Evolutionary conservation across 2,888 invertebrate genomes (phyloP).

Genomic region (Ormyrus nitidulus): DNA sequence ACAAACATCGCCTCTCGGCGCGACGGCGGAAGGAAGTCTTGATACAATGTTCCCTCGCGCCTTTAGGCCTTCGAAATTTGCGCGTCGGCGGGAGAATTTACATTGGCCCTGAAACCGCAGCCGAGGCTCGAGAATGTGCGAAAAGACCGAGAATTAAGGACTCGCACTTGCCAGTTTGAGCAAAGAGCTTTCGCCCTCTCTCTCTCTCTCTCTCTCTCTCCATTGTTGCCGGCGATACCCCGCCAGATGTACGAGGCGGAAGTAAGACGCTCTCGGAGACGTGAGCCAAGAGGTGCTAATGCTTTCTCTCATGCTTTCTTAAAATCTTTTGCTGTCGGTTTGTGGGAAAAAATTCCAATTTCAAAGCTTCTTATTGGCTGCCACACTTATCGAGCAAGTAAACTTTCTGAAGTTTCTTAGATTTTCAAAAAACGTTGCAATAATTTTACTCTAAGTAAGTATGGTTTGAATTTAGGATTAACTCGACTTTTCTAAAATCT

Average conservation of each 20-base stretch:
- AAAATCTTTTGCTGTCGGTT: no score
- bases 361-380: no score
- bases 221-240: conserved; percentile 9
- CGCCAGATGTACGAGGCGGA: conserved; percentile 43
- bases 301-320: no score
- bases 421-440: no score
- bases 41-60: conserved; percentile 7
- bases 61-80: conserved; percentile 25
- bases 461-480: no score
- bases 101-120: conserved; percentile 37
- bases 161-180: conserved; percentile 22
- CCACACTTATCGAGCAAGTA: no score
- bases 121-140: conserved; percentile 27
- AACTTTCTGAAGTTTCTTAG: no score
- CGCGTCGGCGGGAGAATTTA: conserved; percentile 36
- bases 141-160: conserved; percentile 50
- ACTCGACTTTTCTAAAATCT: no score
- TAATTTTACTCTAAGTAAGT: no score
- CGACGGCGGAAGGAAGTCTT: conserved; percentile 44
- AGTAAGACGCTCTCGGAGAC: conserved; percentile 30
- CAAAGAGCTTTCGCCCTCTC: not conserved
- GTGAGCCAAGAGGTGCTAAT: not conserved
- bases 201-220: not conserved
- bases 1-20: conserved; percentile 59
- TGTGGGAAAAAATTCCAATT: no score